Percentiles rank a stretch among this genome's conserved stretches.
These are phyloP conservation scores for Cydia strobilella DNA, from an alignment of 1,140 invertebrate species.

Conservation along the genomic window DNA sequence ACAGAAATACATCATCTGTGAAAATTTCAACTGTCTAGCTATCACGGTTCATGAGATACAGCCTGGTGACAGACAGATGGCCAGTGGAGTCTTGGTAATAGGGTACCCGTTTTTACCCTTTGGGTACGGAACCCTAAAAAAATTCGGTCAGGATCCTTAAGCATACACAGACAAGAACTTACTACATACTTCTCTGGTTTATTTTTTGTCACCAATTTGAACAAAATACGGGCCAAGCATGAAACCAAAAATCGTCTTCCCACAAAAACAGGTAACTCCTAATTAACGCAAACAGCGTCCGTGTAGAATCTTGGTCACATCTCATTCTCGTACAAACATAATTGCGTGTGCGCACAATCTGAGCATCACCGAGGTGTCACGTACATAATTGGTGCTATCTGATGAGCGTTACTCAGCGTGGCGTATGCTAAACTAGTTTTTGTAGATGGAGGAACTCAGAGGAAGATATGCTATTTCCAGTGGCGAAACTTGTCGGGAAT, in stretches of 20 bases:
- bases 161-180: no score
- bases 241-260: background rate
- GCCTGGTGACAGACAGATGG: no score
- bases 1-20: no score
- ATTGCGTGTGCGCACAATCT: background rate
- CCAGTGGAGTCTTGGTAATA: no score
- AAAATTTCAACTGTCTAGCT: no score
- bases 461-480: background rate
- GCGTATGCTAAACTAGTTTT: conserved; percentile 73
- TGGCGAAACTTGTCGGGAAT: conserved; percentile 16
- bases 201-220: background rate
- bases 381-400: conserved; percentile 73
- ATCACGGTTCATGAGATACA: no score
- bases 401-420: conserved; percentile 66
- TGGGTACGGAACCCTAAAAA: no score
- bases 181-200: no score
- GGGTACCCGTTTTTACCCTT: no score
- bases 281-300: background rate
- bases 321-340: background rate
- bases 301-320: background rate
- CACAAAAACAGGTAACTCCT: background rate
- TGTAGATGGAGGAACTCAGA: conserved; percentile 47
- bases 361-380: conserved; percentile 60
- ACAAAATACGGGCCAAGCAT: background rate
- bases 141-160: no score